Base-by-base conservation (phyloP, 2,888 invertebrate genomes). In the Idaea dimidiata region DNA sequence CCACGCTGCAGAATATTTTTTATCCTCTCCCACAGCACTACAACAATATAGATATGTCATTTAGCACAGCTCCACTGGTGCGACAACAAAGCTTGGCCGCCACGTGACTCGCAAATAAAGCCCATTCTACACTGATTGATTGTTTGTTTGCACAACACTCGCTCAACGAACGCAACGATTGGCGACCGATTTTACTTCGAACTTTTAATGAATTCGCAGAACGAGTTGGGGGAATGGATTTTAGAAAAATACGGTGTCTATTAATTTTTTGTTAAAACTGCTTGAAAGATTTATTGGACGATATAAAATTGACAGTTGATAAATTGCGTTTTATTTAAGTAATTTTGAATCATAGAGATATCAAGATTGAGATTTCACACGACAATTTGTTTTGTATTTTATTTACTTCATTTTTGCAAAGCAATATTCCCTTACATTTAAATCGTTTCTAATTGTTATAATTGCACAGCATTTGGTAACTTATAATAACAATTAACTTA, bases 91-190 rank as follows among this genome's bases (percentile, higher is more conserved):
- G 2, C 8, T 14, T 10, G 14, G 14, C 10, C 3, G 43, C 43
- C 43, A 43, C 43, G 43, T 43, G 43, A 43, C 43, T 43, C 43
- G 43, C 43, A 43, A 43, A 43, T 43, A 43, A 43, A 43, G 43
- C 43, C 14, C 43, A 10, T 10, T 43, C 14, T 10, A 10, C 2
- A 10, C 14, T 43, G 43, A 43, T 43, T 43, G 43, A 14, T 43
- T 43, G 43, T 43, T 43, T 43, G 43, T 43, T 43, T 43, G 43
- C 14, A 14, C 43, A 43, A 43, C 43, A 43, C 43, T 43, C 43
- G 43, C 43, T 14, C 43, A 43, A 43, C 43, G 43, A 43, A 43
- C 43, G 43, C 43, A 43, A 43, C 43, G 43, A 43, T 43, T 43
- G 43, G 10, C 43, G 14, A 43, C 43, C 43, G 14, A 14, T 14